Evolutionary conservation across 1,140 invertebrate genomes (phyloP).

Genomic region (Platorchestia sp.): DNA sequence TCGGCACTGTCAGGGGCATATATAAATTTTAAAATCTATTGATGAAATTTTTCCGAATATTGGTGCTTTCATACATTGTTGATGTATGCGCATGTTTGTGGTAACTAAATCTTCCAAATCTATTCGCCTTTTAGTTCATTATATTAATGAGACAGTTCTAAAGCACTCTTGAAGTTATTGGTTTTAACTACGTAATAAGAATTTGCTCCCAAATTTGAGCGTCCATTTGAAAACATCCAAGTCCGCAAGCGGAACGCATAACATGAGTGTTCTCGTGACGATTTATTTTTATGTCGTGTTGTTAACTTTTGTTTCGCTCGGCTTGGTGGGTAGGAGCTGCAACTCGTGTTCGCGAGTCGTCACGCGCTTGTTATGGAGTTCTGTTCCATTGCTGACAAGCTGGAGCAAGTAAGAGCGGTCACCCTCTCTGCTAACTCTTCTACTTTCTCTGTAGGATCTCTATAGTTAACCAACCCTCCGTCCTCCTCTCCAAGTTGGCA

Average conservation of each 20-base stretch:
- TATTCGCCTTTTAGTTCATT: background rate
- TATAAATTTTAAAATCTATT: background rate
- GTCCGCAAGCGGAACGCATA: background rate
- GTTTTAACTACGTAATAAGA: background rate
- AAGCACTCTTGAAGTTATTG: too few species aligned
- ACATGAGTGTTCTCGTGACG: background rate
- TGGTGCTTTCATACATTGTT: background rate
- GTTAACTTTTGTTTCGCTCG: background rate
- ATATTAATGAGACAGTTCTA: background rate
- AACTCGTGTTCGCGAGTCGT: conserved; percentile 81
- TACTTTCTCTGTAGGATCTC: background rate
- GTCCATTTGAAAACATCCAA: background rate
- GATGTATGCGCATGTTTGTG: too few species aligned
- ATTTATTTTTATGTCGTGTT: background rate
- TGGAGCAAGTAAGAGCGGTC: conserved; percentile 81
- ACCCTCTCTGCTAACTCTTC: background rate
- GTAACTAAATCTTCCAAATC: background rate
- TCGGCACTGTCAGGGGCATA: background rate
- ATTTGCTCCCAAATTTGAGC: background rate
- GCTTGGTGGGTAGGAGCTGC: conserved; percentile 77
- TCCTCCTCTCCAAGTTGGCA: too few species aligned
- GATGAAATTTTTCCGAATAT: background rate
- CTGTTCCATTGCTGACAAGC: conserved; percentile 81
- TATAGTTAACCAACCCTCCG: background rate
- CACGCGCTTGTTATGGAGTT: conserved; percentile 77